Evolutionary conservation across 2,113 vertebrate genomes (phyloP).

Genomic region (Phasianus colchicus): DNA sequence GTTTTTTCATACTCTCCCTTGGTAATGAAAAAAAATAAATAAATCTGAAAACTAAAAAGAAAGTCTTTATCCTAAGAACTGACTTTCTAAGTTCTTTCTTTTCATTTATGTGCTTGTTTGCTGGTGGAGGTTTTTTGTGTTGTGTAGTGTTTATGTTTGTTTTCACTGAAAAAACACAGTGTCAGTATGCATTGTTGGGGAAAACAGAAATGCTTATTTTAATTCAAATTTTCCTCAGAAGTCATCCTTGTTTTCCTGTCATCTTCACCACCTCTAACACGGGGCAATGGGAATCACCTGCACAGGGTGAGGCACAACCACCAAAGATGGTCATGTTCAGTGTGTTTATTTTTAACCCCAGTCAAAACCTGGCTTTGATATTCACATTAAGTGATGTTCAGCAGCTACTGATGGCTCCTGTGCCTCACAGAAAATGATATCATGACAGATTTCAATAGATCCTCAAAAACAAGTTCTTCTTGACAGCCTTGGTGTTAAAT

Average conservation of each 20-base stretch:
- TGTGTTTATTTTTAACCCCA: background rate
- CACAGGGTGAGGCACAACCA: background rate
- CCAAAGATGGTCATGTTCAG: background rate
- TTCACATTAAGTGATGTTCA: background rate
- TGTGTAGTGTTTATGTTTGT: background rate
- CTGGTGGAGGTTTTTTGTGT: background rate
- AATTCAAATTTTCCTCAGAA: background rate
- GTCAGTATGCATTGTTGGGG: background rate
- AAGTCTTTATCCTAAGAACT: background rate
- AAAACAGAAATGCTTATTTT: background rate
- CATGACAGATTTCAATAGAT: background rate
- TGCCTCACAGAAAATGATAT: fast-evolving
- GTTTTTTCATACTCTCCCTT: background rate
- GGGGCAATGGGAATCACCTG: background rate
- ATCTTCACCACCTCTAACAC: background rate
- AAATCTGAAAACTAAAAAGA: background rate
- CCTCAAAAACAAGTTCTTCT: background rate
- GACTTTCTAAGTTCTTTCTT: background rate
- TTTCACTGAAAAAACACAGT: background rate
- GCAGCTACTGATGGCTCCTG: background rate
- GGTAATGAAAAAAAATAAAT: background rate
- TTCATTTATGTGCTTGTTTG: background rate
- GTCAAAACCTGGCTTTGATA: background rate
- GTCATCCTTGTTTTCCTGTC: background rate
- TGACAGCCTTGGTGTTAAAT: background rate